Evolutionary conservation across 2,888 invertebrate species (phyloP), one percentile per base, ranked within the genome.

Genomic region (Homarus gammarus): DNA sequence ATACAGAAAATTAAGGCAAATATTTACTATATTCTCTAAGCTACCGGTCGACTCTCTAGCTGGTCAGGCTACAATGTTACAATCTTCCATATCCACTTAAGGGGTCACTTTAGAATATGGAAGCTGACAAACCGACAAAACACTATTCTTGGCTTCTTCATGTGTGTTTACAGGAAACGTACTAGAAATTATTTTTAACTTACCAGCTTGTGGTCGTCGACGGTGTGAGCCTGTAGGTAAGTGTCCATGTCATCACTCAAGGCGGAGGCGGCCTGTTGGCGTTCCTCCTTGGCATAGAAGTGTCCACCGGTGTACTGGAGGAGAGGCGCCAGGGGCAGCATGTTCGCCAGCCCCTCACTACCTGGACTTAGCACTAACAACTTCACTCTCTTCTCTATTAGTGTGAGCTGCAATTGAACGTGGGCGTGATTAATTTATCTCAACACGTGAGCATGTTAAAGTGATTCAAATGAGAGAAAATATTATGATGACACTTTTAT

Each of bases 281-380:
- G 49, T n/a, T n/a, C n/a, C 2, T 2, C 27, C 6, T 0, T 8
- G 77, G 31, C 77, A n/a, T 77, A 77, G 77, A 77, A 77, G 31
- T 49, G 27, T 15, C 77, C 77, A 5, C 77, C 77, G 22, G 77
- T 33, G 77, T 77, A 31, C 51, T 77, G 77, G 31, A 77, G 77
- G 77, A 49, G 27, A 1, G 77, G 77, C 15, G 49, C 27, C 12
- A 77, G n/a, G 49, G 49, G 49, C 77, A 49, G 31, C 15, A 77
- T 18, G 18, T 49, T 12, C 8, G 0, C 27, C 27, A 77, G 18
- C n/a, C 2, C n/a, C 1, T 31, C 36, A 22, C n/a, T 1, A 22
- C 12, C 3, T 2, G 77, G 27, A 38, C 36, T 38, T 0, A 77
- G 31, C 27, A 31, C 77, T 2, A 77, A 51, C 77, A 77, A 18